A percentile compares a stretch with the other conserved stretches of the same genome.
Evolutionary conservation across 2,888 invertebrate genomes (phyloP).

Genomic region (Cenopis cana): DNA sequence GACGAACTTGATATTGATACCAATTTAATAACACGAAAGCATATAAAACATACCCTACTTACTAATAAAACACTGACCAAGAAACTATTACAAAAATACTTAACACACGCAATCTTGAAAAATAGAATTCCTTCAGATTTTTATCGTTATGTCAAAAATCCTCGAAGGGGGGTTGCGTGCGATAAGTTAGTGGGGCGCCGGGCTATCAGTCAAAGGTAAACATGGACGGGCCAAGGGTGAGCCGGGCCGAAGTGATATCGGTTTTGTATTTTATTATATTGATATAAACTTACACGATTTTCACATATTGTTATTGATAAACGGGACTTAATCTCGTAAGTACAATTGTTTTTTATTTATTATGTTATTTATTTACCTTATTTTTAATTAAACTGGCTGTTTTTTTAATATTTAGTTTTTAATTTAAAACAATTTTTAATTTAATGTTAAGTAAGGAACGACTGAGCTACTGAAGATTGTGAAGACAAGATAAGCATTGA

Average conservation of each 20-base stretch:
- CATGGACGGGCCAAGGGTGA: slow-evolving; percentile 30
- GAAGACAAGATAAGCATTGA: too few species aligned
- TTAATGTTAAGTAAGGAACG: too few species aligned
- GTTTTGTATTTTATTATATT: slow-evolving; percentile 10
- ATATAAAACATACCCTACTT: slow-evolving; percentile 1
- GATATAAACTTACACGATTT: too few species aligned
- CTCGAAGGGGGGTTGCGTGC: slow-evolving; percentile 26
- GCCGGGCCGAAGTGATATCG: neutral
- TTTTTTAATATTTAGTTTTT: too few species aligned
- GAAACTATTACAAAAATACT: slow-evolving; percentile 54
- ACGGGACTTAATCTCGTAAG: too few species aligned
- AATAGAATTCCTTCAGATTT: slow-evolving; percentile 38
- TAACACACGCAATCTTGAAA: slow-evolving; percentile 43
- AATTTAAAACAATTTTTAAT: too few species aligned
- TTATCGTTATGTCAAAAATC: slow-evolving; percentile 46
- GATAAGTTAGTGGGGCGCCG: slow-evolving; percentile 48
- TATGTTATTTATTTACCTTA: too few species aligned
- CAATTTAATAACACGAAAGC: neutral
- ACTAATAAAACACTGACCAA: slow-evolving; percentile 45
- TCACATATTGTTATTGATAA: too few species aligned
- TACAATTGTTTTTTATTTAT: too few species aligned
- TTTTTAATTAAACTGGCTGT: too few species aligned
- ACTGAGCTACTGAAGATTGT: too few species aligned
- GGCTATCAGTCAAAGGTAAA: slow-evolving; percentile 72
- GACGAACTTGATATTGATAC: neutral